These are phyloP conservation scores for Menidia beryllina DNA, from an alignment of 2,113 vertebrate genomes.

Conservation along the genomic window DNA sequence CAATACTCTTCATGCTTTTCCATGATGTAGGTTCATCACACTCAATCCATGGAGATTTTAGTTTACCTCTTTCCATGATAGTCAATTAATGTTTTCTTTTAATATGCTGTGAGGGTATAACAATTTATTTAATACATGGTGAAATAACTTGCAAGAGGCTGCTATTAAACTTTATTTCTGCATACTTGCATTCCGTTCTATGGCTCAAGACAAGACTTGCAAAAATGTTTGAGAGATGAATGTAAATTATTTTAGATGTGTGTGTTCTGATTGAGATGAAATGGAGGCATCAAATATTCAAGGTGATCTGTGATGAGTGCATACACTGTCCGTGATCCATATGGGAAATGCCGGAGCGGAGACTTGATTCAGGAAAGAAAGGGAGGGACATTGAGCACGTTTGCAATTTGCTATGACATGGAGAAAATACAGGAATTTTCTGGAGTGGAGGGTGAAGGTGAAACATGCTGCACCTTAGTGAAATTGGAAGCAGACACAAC, in stretches of 20 bases:
- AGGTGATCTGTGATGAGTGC: constrained; percentile 69
- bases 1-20: not conserved
- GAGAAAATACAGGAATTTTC: constrained; percentile 74
- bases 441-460: constrained; percentile 70
- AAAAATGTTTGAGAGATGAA: constrained; percentile 45
- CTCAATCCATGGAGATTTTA: constrained; percentile 12
- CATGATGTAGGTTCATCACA: not conserved
- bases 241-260: constrained; percentile 60
- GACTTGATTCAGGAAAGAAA: constrained; percentile 64
- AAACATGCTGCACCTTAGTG: constrained; percentile 71
- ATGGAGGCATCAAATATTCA: constrained; percentile 76
- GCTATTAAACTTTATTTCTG: constrained; percentile 9
- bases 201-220: constrained; percentile 26
- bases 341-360: constrained; percentile 66
- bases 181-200: not conserved
- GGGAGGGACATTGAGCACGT: constrained; percentile 40
- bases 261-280: constrained; percentile 62
- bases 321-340: constrained; percentile 69
- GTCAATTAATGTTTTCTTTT: constrained; percentile 16
- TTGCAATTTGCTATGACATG: constrained; percentile 70
- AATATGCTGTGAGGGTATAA: constrained; percentile 45
- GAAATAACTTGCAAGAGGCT: constrained; percentile 33
- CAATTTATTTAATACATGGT: constrained; percentile 62
- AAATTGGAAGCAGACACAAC: constrained; percentile 73
- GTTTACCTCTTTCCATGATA: constrained; percentile 17